Percentiles rank a stretch among this genome's conserved stretches.
Evolutionary conservation across 2,888 invertebrate genomes (phyloP).

Genomic region (Metallyticus violacea): DNA sequence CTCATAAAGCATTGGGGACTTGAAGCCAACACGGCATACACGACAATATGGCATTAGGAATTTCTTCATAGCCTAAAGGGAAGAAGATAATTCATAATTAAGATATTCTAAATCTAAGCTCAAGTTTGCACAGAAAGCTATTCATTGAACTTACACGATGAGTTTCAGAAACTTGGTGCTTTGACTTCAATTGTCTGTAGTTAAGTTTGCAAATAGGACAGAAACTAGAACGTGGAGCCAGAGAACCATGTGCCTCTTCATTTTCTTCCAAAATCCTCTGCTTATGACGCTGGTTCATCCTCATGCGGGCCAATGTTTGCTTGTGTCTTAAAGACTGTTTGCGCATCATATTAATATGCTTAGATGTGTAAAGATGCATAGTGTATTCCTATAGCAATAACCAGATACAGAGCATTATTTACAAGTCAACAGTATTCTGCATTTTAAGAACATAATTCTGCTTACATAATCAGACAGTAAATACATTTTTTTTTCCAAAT

Average conservation of each 20-base stretch:
- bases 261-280: slow-evolving; percentile 73
- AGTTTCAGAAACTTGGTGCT: slow-evolving; percentile 75
- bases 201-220: slow-evolving; percentile 73
- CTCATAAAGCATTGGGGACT: slow-evolving; percentile 82
- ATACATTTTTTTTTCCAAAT: no score
- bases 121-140: not conserved
- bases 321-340: slow-evolving; percentile 72
- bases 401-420: no score
- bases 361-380: slow-evolving; percentile 67
- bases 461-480: no score
- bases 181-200: slow-evolving; percentile 70
- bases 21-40: slow-evolving; percentile 72
- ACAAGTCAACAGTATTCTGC: no score
- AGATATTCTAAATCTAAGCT: not conserved
- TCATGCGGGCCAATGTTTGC: slow-evolving; percentile 71
- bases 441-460: no score
- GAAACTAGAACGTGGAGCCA: slow-evolving; percentile 63
- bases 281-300: slow-evolving; percentile 73
- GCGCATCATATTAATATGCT: slow-evolving; percentile 71
- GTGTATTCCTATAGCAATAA: slow-evolving; percentile 69
- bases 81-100: not conserved
- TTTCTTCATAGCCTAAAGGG: slow-evolving; percentile 69
- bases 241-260: slow-evolving; percentile 56
- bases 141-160: slow-evolving; percentile 51
- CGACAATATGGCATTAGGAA: slow-evolving; percentile 81